phyloP scores from a whole-genome alignment of 2,113 vertebrate species.

The Carettochelys insculpta region DNA sequence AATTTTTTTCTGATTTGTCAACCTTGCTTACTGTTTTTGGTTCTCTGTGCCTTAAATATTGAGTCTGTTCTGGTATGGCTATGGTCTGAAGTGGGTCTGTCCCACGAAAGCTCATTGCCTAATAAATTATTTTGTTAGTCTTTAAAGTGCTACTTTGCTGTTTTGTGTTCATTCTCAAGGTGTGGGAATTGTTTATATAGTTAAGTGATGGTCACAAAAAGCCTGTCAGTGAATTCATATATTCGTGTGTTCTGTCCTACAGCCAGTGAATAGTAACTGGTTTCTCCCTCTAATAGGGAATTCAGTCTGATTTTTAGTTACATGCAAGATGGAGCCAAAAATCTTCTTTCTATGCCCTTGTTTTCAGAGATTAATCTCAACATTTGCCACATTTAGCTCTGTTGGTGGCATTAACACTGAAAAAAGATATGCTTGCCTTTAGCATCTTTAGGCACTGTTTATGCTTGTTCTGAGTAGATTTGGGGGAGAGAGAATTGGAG shows the following conservation, averaged over 20 bases:
- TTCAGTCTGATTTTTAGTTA: background rate
- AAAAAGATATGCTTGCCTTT: background rate
- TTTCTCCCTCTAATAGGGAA: too few relatives aligned
- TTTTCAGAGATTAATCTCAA: background rate
- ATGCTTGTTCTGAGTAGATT: background rate
- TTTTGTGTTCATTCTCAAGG: too few relatives aligned
- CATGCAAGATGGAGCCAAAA: background rate
- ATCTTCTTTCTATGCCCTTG: background rate
- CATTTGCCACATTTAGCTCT: background rate
- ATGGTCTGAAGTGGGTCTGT: too few relatives aligned
- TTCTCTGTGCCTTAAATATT: too few relatives aligned
- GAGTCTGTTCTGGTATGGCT: too few relatives aligned
- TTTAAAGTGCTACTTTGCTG: too few relatives aligned
- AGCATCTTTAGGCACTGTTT: background rate
- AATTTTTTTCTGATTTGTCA: too few relatives aligned
- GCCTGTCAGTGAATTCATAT: too few relatives aligned
- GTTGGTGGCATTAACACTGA: background rate
- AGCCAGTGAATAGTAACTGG: background rate
- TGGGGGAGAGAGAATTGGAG: too few relatives aligned
- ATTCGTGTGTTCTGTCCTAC: background rate
- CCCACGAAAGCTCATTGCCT: too few relatives aligned
- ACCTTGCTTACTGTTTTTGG: too few relatives aligned
- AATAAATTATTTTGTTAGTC: too few relatives aligned
- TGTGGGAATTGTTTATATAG: background rate
- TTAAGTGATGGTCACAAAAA: background rate